Evolutionary conservation across 2,113 vertebrate species (phyloP).

Genomic region (Bubalus kerabau): DNA sequence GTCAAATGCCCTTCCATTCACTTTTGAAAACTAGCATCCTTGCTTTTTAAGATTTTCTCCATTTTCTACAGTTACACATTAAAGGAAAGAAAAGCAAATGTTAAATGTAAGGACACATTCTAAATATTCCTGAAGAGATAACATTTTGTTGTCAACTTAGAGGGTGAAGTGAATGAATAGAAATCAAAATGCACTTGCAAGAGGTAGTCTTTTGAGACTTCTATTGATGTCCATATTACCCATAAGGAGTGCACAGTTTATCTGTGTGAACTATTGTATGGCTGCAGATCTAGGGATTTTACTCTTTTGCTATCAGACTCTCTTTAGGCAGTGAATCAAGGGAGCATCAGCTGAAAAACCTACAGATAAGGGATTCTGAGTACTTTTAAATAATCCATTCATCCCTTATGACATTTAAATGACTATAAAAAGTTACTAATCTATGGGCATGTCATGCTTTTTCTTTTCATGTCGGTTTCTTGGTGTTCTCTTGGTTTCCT

Average conservation of each 20-base stretch:
- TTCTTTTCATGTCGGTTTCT: slow-evolving; percentile 2
- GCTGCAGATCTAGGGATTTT: not conserved
- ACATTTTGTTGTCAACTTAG: slow-evolving; percentile 18
- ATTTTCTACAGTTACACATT: slow-evolving; percentile 21
- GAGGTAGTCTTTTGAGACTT: slow-evolving; percentile 17
- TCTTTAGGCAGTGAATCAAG: slow-evolving; percentile 47
- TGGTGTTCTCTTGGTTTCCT: slow-evolving; percentile 12
- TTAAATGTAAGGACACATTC: not conserved
- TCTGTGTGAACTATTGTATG: slow-evolving; percentile 36
- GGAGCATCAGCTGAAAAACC: not conserved
- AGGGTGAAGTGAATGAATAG: slow-evolving; percentile 23
- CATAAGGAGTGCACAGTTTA: not conserved
- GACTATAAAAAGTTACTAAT: slow-evolving; percentile 35
- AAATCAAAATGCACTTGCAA: slow-evolving; percentile 49
- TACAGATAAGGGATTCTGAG: slow-evolving; percentile 15
- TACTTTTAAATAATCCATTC: slow-evolving; percentile 59
- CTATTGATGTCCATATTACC: not conserved
- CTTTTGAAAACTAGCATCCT: not conserved
- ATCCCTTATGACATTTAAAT: slow-evolving; percentile 26
- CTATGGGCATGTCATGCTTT: slow-evolving; percentile 8
- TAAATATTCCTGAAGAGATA: slow-evolving; percentile 19
- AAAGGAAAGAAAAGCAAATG: slow-evolving; percentile 27
- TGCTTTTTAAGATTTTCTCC: slow-evolving; percentile 17
- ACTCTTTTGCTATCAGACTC: slow-evolving; percentile 24
- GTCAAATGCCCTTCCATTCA: not conserved